These are phyloP conservation scores for Hoplostethus mediterraneus DNA, from an alignment of 2,797 vertebrate species.

Conservation along the genomic window DNA sequence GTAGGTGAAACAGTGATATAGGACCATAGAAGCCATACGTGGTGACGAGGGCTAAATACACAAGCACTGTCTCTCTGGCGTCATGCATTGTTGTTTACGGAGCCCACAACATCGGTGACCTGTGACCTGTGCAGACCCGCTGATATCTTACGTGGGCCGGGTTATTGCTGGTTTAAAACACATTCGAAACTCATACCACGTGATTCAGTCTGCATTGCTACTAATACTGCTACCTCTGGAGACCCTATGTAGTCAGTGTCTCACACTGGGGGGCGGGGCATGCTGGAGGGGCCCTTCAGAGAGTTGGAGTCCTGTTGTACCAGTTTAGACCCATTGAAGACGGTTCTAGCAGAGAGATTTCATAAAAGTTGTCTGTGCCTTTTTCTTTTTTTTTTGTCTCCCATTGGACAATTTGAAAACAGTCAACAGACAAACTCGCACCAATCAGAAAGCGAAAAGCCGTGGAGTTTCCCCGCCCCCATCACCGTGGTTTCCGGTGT, in stretches of 20 bases:
- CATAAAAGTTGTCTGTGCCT: not conserved
- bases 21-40: constrained; percentile 16
- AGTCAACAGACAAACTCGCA: too few relatives aligned
- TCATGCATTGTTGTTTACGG: constrained; percentile 51
- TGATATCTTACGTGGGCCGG: constrained; percentile 10
- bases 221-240: constrained; percentile 34
- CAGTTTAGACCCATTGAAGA: too few relatives aligned
- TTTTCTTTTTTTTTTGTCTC: constrained; percentile 1
- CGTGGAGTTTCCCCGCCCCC: not conserved
- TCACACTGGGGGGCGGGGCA: not conserved
- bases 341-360: not conserved
- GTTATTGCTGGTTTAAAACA: constrained; percentile 62
- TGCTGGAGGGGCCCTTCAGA: not conserved
- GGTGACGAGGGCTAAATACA: not conserved
- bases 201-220: constrained; percentile 25
- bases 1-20: constrained; percentile 25
- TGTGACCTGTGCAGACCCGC: constrained; percentile 1
- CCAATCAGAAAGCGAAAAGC: not conserved
- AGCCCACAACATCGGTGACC: not conserved
- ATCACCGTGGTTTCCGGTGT: constrained; percentile 6
- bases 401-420: not conserved
- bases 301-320: too few relatives aligned
- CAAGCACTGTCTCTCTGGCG: constrained; percentile 22
- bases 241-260: constrained; percentile 22
- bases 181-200: not conserved